Conservation (phyloP, 1,140 invertebrate genomes). For the Nasonia longicornis region DNA sequence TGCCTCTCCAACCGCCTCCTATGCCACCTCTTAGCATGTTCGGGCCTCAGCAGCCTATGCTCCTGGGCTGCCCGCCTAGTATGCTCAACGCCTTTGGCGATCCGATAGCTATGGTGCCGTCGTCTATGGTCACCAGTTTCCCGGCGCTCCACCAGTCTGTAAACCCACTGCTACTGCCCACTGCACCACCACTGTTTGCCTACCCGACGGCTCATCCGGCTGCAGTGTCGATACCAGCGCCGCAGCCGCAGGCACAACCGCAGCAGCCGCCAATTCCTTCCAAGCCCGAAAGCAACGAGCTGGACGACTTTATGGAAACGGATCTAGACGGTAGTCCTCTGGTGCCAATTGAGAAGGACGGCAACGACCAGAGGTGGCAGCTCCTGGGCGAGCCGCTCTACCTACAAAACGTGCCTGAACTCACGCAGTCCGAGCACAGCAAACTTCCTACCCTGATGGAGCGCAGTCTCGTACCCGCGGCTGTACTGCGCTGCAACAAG, state of each 20-base stretch:
- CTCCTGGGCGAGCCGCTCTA: slow-evolving; percentile 46
- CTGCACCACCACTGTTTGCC: background rate
- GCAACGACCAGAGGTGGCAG: background rate
- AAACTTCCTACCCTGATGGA: slow-evolving; percentile 57
- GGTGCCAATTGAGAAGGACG: slow-evolving; percentile 46
- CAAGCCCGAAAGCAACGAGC: background rate
- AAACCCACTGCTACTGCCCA: slow-evolving; percentile 2
- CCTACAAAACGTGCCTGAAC: slow-evolving; percentile 55
- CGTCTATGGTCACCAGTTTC: background rate
- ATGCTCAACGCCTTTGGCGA: background rate
- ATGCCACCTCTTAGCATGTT: slow-evolving; percentile 38
- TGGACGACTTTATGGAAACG: slow-evolving; percentile 47
- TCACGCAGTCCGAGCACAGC: slow-evolving; percentile 49
- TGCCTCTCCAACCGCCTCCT: slow-evolving; percentile 11
- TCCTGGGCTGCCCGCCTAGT: slow-evolving; percentile 7
- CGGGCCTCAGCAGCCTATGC: background rate
- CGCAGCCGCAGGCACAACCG: background rate
- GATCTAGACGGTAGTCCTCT: slow-evolving; percentile 56
- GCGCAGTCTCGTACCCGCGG: slow-evolving; percentile 50
- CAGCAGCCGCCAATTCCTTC: background rate
- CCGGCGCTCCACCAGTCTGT: slow-evolving; percentile 25
- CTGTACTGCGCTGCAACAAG: slow-evolving; percentile 57
- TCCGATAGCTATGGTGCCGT: background rate
- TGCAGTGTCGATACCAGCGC: background rate
- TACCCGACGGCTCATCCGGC: background rate